Base-by-base conservation (phyloP, 2,888 invertebrate genomes). In the Brachypalpus laphriformis region DNA sequence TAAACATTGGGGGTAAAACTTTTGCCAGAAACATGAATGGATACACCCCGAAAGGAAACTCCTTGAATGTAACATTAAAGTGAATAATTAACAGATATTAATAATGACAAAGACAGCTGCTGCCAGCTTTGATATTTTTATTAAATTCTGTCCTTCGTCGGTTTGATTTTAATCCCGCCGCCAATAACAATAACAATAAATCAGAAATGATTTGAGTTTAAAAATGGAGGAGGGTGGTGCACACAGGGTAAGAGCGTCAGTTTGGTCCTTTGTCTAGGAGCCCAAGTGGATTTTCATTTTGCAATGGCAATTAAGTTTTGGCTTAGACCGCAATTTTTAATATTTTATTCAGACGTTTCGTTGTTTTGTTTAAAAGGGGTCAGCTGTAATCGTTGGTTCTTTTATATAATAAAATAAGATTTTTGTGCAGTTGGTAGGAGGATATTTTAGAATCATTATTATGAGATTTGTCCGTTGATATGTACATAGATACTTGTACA, bases 61-160 rank as follows among this genome's bases (percentile, higher is more conserved):
- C 51, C 65, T 77, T 77, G 37, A 68, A 70, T 40, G 66, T 54
- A 74, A 83, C 74, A 77, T 83, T 83, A 85, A 85, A 90, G 90
- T 90, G 89, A 90, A 90, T 90, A 90, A 90, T 90, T 90, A 90
- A 90, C 90, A 89, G 90, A 89, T 90, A 90, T 90, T 90, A 90
- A 90, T 90, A 90, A 90, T 89, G 90, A 89, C 90, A 90, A 89
- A 89, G 90, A 87, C 90, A 90, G 89, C 90, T 90, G 90, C 88
- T 88, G 86, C 87, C 81, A 68, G 37, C 25, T 8, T 40, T 75
- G 75, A 85, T 78, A 71, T 85, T 80, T 75, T 85, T 85, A 80
- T 85, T 85, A 80, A 83, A 85, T 85, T 70, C 80, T 80, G 75
- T 75, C 75, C 57, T 70, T 80, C 82, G 63, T 51, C 34, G 75